Conservation (phyloP, 1,140 invertebrate genomes). For the Babylonia areolata region DNA sequence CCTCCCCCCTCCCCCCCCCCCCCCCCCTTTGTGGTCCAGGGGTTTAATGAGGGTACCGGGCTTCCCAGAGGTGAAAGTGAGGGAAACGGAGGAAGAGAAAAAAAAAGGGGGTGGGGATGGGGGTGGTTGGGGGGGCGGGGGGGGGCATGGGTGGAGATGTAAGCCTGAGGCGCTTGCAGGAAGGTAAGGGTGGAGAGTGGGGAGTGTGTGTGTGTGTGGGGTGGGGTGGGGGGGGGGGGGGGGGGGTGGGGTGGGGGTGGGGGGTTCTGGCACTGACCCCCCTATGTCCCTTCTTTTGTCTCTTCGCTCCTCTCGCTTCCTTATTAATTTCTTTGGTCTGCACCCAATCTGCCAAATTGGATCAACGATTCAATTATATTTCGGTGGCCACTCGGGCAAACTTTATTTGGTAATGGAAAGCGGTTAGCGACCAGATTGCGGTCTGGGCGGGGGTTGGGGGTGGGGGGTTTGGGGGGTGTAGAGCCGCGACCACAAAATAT, state of each 20-base stretch:
- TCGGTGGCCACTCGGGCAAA: not conserved
- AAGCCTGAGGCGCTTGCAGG: not conserved
- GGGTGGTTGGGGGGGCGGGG: not conserved
- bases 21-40: constrained; percentile 29
- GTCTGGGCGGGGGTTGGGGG: not conserved
- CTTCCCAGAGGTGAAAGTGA: not conserved
- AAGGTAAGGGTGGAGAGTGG: no score
- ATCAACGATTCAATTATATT: constrained; percentile 28
- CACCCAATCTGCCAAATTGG: constrained; percentile 13
- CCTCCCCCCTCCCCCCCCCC: not conserved
- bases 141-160: not conserved
- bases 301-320: not conserved
- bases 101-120: not conserved
- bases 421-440: not conserved
- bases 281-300: constrained; percentile 6
- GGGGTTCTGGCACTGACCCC: not conserved
- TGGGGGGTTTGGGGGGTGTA: no score
- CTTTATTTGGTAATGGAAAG: constrained; percentile 29
- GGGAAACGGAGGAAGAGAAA: not conserved
- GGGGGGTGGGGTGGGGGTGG: no score
- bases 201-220: no score
- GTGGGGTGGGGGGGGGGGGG: no score
- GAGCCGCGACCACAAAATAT: not conserved
- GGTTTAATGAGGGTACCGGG: constrained; percentile 27
- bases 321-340: constrained; percentile 18